phyloP scores from a whole-genome alignment of 2,113 vertebrate species.

The Proterorhinus semilunaris region DNA sequence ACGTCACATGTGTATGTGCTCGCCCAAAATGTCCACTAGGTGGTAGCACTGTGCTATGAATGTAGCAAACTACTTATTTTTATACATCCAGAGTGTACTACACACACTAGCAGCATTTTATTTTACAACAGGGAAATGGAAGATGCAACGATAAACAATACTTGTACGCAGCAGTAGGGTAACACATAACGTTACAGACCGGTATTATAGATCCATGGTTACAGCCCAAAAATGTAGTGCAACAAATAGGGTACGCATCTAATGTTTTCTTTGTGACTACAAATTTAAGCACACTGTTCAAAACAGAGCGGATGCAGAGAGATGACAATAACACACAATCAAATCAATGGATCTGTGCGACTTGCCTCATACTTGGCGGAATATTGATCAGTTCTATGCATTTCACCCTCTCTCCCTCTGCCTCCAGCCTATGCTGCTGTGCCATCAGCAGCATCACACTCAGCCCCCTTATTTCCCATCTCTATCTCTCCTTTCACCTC shows the following conservation, averaged over 20 bases:
- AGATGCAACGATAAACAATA: background rate
- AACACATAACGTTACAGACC: too few species aligned
- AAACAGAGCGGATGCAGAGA: background rate
- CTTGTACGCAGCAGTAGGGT: too few species aligned
- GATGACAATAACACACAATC: background rate
- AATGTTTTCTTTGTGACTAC: too few species aligned
- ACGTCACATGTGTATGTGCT: background rate
- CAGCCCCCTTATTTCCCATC: slow-evolving; percentile 31
- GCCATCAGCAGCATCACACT: slow-evolving; percentile 24
- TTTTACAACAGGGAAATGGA: background rate
- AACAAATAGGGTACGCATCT: too few species aligned
- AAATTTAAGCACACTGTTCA: background rate
- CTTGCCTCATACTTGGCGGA: slow-evolving; percentile 29
- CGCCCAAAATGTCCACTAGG: slow-evolving; percentile 34
- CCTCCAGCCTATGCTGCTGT: slow-evolving; percentile 23
- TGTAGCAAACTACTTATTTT: background rate
- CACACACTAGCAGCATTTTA: too few species aligned
- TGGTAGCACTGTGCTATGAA: slow-evolving; percentile 45
- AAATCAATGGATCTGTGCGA: background rate
- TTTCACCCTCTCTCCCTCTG: slow-evolving; percentile 41
- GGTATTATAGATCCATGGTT: too few species aligned
- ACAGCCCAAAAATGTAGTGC: too few species aligned
- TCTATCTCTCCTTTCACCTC: slow-evolving; percentile 24
- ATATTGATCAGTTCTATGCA: slow-evolving; percentile 40
- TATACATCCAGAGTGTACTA: too few species aligned